Conservation (phyloP, 2,113 vertebrate genomes). For the Struthidea cinerea region DNA sequence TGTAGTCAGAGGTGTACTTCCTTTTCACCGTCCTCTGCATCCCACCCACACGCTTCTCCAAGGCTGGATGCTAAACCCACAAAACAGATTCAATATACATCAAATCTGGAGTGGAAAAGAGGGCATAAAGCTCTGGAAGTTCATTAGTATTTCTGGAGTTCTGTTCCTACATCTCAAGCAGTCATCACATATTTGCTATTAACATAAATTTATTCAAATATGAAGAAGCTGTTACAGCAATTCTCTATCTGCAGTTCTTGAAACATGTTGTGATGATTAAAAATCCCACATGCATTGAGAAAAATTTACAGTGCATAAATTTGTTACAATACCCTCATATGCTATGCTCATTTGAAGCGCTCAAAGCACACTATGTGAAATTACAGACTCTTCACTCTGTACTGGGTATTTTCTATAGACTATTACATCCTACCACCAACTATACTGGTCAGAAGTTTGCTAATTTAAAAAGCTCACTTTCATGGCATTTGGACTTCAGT, state of each 20-base stretch:
- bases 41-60: neutral
- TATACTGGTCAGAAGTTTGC: neutral
- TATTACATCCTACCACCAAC: neutral
- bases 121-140: neutral
- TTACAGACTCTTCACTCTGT: neutral
- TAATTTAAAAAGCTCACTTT: neutral
- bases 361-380: neutral
- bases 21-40: neutral
- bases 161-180: neutral
- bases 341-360: neutral
- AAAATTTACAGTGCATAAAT: conserved; percentile 5
- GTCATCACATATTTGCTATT: conserved; percentile 3
- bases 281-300: neutral
- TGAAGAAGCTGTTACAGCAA: neutral
- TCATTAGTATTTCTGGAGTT: conserved; percentile 11
- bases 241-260: neutral
- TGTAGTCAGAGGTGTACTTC: neutral
- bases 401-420: neutral
- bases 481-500: neutral
- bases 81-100: neutral
- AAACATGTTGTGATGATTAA: conserved; percentile 24
- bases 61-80: neutral
- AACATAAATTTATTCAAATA: conserved; percentile 20
- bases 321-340: neutral
- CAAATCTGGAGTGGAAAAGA: neutral